phyloP scores from a whole-genome alignment of 2,113 vertebrate species.

The Dinomys branickii region DNA sequence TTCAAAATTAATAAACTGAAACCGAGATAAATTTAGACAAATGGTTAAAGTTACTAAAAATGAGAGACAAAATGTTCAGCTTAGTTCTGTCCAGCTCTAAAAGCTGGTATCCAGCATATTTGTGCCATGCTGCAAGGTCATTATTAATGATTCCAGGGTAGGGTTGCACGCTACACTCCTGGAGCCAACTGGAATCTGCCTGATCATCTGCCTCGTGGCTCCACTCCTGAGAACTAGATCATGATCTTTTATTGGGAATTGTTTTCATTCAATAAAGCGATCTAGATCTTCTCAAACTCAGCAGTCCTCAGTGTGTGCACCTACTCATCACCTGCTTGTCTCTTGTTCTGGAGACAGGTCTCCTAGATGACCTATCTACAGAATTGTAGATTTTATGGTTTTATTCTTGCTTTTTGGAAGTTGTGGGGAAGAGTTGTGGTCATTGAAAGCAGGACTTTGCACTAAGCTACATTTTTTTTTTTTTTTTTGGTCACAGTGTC shows the following conservation, averaged over 20 bases:
- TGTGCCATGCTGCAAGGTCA: neutral
- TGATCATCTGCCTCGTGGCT: neutral
- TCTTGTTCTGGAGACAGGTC: neutral
- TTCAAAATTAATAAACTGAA: slow-evolving; percentile 51
- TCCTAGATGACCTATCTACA: neutral
- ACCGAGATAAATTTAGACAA: slow-evolving; percentile 27
- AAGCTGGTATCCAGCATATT: neutral
- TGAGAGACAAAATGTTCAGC: neutral
- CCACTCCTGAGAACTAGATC: neutral
- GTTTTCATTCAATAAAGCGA: neutral
- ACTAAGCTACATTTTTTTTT: neutral
- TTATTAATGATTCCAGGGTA: neutral
- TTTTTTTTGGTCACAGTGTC: neutral
- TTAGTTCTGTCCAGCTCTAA: neutral
- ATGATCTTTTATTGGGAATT: neutral
- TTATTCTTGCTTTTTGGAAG: neutral
- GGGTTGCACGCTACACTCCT: neutral
- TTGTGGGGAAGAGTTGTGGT: neutral
- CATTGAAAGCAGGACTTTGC: neutral
- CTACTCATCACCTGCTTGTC: neutral
- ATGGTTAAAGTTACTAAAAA: neutral
- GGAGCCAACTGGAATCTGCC: neutral
- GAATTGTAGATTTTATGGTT: neutral
- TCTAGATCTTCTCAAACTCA: neutral
- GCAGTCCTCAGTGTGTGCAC: neutral